Conservation (phyloP, 2,888 invertebrate genomes). For the Norana najaformis region DNA sequence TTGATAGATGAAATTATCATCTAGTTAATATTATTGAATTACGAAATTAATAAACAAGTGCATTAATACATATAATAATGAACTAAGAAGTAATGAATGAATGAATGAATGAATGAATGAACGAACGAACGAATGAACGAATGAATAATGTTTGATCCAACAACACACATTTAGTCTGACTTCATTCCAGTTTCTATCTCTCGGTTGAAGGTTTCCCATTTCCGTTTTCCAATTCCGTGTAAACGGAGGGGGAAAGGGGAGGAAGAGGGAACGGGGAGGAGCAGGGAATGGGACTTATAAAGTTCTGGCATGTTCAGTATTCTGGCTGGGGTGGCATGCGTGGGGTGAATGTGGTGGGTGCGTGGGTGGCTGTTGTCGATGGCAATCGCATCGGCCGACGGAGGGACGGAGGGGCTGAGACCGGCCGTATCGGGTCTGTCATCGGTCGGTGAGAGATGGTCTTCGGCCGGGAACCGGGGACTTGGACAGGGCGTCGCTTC, state of each 20-base stretch:
- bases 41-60: too few species aligned
- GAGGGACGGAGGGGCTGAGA: neutral
- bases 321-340: neutral
- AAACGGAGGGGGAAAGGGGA: neutral
- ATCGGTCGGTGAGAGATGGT: conserved; percentile 23
- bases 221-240: neutral
- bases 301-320: conserved; percentile 13
- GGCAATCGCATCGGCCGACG: neutral
- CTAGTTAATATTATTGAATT: too few species aligned
- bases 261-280: neutral
- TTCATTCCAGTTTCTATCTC: neutral
- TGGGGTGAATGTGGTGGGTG: neutral
- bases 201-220: neutral
- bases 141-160: neutral
- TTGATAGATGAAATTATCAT: too few species aligned
- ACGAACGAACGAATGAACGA: neutral
- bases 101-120: neutral
- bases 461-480: neutral
- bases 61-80: neutral
- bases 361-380: neutral
- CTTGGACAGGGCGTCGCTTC: neutral
- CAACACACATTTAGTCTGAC: neutral
- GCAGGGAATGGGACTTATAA: neutral
- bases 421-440: conserved; percentile 22
- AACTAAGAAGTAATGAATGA: neutral